Percentiles rank a stretch among this genome's conserved stretches.
Evolutionary conservation across 2,113 vertebrate genomes (phyloP).

Genomic region (Saccopteryx leptura): DNA sequence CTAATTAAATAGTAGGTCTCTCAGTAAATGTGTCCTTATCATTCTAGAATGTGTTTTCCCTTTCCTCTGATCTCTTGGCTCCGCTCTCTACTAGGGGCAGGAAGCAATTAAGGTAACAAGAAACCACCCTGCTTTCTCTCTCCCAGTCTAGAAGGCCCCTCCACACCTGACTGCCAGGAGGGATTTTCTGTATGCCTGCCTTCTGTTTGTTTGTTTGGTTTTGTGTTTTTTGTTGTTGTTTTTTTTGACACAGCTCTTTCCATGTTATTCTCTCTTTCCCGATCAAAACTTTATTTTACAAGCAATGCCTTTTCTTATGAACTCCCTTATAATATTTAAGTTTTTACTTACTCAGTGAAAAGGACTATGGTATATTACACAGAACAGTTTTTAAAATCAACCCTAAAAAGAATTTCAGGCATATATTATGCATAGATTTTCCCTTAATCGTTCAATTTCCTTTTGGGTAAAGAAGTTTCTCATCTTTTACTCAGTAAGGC

Average conservation of each 20-base stretch:
- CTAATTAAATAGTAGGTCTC: neutral
- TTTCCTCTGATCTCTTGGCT: conserved; percentile 32
- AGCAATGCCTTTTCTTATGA: conserved; percentile 39
- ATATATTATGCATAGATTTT: neutral
- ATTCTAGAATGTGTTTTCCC: neutral
- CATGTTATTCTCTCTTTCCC: conserved; percentile 21
- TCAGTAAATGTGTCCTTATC: neutral
- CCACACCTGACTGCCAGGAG: neutral
- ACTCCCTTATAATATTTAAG: neutral
- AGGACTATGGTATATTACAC: neutral
- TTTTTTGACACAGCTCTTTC: neutral
- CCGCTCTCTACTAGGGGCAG: neutral
- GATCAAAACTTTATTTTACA: conserved; percentile 48
- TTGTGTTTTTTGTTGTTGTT: neutral
- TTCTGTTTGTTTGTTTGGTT: neutral
- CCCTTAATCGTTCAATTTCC: neutral
- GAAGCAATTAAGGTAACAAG: conserved; percentile 61
- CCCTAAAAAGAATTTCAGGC: neutral
- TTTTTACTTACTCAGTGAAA: neutral
- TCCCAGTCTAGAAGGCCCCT: neutral
- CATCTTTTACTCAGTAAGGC: neutral
- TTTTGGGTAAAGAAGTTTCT: conserved; percentile 2
- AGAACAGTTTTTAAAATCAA: conserved; percentile 27
- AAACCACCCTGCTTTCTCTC: conserved; percentile 48
- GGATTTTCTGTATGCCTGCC: neutral